Conservation (phyloP, 2,888 invertebrate genomes). For the Cerceris ruficornis region DNA sequence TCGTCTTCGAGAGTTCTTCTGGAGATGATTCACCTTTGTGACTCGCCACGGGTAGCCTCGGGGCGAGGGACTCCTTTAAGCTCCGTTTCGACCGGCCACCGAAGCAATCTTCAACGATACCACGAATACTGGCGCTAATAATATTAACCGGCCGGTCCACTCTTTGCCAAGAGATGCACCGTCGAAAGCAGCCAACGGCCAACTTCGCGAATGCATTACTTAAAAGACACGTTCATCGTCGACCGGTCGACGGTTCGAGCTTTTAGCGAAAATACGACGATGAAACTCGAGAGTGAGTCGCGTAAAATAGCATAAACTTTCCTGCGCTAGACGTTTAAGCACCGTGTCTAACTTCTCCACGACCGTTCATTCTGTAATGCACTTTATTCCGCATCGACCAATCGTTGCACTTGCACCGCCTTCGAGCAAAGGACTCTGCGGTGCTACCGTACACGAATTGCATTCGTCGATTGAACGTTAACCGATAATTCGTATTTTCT, state of each 20-base stretch:
- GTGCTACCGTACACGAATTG: no score
- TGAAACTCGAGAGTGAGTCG: not conserved
- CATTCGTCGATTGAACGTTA: no score
- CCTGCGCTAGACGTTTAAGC: conserved; percentile 9
- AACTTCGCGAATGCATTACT: conserved; percentile 1
- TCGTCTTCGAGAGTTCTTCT: conserved; percentile 46
- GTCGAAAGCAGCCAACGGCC: not conserved
- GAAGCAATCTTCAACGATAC: conserved; percentile 27
- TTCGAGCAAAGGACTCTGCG: no score
- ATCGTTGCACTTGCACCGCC: no score
- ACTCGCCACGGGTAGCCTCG: conserved; percentile 25
- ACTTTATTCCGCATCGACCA: no score
- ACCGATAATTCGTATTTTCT: no score
- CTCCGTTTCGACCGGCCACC: conserved; percentile 30
- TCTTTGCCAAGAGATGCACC: not conserved
- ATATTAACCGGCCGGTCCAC: conserved; percentile 6
- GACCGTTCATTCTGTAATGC: no score
- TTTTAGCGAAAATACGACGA: not conserved
- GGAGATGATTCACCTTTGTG: conserved; percentile 58
- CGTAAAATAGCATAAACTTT: conserved; percentile 8
- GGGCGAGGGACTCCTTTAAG: conserved; percentile 34
- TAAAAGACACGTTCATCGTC: not conserved
- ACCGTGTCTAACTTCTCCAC: not conserved
- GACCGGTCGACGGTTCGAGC: not conserved
- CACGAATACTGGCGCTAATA: conserved; percentile 20